Conservation (phyloP, 1,140 invertebrate genomes). For the Euura lappo region DNA sequence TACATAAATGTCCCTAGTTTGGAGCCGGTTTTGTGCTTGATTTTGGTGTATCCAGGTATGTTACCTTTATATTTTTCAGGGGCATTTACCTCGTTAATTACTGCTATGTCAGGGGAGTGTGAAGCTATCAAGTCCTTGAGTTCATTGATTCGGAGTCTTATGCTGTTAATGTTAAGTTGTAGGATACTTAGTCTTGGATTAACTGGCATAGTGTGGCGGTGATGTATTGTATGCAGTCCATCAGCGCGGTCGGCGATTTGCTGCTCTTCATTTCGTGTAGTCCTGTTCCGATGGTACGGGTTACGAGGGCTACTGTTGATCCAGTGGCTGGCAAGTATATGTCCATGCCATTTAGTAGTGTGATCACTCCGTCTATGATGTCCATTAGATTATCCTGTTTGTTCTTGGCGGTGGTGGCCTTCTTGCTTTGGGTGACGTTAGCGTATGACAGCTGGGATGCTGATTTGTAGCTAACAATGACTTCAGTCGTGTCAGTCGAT, state of each 20-base stretch:
- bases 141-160: constrained; percentile 9
- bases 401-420: constrained; percentile 9
- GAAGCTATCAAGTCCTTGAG: constrained; percentile 8
- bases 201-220: not conserved
- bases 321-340: constrained; percentile 5
- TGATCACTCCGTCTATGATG: not conserved
- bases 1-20: constrained; percentile 15
- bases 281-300: constrained; percentile 12
- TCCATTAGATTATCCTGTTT: not conserved
- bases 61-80: constrained; percentile 8
- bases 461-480: not conserved
- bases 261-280: constrained; percentile 7
- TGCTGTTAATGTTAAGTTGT: constrained; percentile 10
- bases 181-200: not conserved
- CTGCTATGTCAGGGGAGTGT: constrained; percentile 14
- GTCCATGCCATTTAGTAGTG: not conserved
- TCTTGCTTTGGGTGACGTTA: not conserved
- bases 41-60: constrained; percentile 14
- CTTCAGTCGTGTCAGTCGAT: not conserved
- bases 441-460: constrained; percentile 9
- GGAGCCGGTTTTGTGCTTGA: constrained; percentile 10
- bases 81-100: constrained; percentile 10
- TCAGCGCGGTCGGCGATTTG: not conserved
- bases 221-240: not conserved
- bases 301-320: constrained; percentile 8